A percentile compares a stretch with the other conserved stretches of the same genome.
Evolutionary conservation across 2,888 invertebrate species (phyloP).

Genomic region (Osmoderma eremita): DNA sequence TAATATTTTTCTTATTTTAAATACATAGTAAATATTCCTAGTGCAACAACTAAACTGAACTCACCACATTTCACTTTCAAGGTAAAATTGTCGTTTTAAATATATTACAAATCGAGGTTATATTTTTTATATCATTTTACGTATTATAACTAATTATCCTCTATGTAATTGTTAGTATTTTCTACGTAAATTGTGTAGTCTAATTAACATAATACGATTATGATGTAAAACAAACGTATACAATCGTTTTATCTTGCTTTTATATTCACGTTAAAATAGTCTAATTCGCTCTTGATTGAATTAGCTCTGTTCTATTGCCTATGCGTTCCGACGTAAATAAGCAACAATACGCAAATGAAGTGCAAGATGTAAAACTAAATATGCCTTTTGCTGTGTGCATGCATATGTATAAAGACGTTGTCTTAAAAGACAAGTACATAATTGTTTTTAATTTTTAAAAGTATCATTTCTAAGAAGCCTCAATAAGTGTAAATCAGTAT

Average conservation of each 20-base stretch:
- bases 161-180: constrained; percentile 19
- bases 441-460: neutral
- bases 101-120: constrained; percentile 34
- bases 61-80: constrained; percentile 21
- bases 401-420: neutral
- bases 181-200: constrained; percentile 30
- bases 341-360: constrained; percentile 9
- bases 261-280: constrained; percentile 18
- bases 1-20: neutral
- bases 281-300: constrained; percentile 35
- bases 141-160: constrained; percentile 31
- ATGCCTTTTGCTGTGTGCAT: neutral
- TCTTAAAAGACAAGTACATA: neutral
- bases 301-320: constrained; percentile 20
- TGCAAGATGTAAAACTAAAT: constrained; percentile 1
- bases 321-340: constrained; percentile 14
- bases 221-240: constrained; percentile 23
- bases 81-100: constrained; percentile 28
- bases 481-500: neutral
- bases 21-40: too few relatives aligned
- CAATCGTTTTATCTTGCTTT: constrained; percentile 33
- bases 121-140: constrained; percentile 23
- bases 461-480: neutral
- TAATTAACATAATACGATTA: constrained; percentile 27
- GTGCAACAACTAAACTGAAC: too few relatives aligned